phyloP scores from a whole-genome alignment of 2,797 vertebrate species.

The Carduelis carduelis region DNA sequence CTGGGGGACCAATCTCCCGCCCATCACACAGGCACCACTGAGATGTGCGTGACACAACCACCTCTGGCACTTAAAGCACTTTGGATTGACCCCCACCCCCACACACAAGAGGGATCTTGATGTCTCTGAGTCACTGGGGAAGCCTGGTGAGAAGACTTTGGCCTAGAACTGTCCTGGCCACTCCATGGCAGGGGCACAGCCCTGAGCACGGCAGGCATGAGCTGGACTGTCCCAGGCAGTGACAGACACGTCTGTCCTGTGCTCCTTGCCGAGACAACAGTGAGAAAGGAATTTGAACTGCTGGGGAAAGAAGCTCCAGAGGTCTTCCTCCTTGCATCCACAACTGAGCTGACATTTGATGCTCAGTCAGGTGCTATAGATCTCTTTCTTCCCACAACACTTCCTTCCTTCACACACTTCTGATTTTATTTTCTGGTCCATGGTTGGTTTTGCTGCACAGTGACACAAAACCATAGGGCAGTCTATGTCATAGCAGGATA shows the following conservation, averaged over 20 bases:
- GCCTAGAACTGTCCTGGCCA: neutral
- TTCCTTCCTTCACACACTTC: neutral
- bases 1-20: neutral
- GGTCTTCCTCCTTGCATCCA: neutral
- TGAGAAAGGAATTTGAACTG: neutral
- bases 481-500: neutral
- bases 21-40: accelerated
- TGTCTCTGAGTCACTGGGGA: neutral
- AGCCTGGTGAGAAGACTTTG: neutral
- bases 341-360: neutral
- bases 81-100: neutral
- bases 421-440: neutral
- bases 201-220: accelerated
- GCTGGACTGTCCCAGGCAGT: accelerated
- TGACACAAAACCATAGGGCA: neutral
- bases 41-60: neutral
- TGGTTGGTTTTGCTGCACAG: neutral
- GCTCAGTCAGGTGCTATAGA: neutral
- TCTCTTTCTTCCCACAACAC: neutral
- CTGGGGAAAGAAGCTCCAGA: neutral
- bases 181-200: neutral
- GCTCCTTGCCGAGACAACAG: neutral
- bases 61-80: neutral
- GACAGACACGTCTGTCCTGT: neutral
- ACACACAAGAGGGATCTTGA: neutral